Evolutionary conservation across 2,113 vertebrate genomes (phyloP).

Genomic region (Nibea coibor): DNA sequence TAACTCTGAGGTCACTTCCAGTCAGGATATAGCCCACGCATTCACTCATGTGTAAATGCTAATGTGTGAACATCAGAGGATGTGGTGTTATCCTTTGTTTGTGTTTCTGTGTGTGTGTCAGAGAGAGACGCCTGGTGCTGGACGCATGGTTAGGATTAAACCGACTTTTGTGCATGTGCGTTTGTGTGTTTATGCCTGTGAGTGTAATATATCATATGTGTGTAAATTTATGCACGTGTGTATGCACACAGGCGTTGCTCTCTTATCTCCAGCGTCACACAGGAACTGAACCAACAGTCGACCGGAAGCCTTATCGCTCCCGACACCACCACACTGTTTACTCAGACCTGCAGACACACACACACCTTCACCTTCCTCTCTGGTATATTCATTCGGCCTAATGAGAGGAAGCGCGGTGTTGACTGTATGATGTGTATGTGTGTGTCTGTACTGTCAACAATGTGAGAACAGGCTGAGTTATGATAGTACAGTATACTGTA

Average conservation of each 20-base stretch:
- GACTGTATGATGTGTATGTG: slow-evolving; percentile 17
- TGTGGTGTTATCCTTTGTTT: slow-evolving; percentile 25
- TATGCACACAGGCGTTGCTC: slow-evolving; percentile 19
- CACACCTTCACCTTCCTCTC: slow-evolving; percentile 58
- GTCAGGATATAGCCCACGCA: slow-evolving; percentile 13
- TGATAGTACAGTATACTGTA: slow-evolving; percentile 16
- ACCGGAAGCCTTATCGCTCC: slow-evolving; percentile 75
- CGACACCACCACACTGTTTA: slow-evolving; percentile 71
- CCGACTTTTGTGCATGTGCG: slow-evolving; percentile 21
- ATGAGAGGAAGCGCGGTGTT: slow-evolving; percentile 51
- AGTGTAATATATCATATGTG: slow-evolving; percentile 44
- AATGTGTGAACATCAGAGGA: slow-evolving; percentile 24
- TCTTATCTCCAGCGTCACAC: slow-evolving; percentile 76
- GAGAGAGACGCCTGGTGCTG: neutral
- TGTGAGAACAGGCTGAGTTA: slow-evolving; percentile 24
- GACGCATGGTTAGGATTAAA: slow-evolving; percentile 28
- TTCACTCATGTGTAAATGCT: slow-evolving; percentile 39
- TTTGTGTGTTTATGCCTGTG: slow-evolving; percentile 37
- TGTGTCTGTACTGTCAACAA: slow-evolving; percentile 3
- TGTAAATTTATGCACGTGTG: slow-evolving; percentile 46
- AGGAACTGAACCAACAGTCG: slow-evolving; percentile 76
- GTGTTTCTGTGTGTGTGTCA: slow-evolving; percentile 17
- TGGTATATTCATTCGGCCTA: slow-evolving; percentile 52
- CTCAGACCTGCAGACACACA: slow-evolving; percentile 31
- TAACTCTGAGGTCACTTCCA: slow-evolving; percentile 30